Base-by-base conservation (phyloP, 2,888 invertebrate species). In the Aspidiotus destructor region DNA sequence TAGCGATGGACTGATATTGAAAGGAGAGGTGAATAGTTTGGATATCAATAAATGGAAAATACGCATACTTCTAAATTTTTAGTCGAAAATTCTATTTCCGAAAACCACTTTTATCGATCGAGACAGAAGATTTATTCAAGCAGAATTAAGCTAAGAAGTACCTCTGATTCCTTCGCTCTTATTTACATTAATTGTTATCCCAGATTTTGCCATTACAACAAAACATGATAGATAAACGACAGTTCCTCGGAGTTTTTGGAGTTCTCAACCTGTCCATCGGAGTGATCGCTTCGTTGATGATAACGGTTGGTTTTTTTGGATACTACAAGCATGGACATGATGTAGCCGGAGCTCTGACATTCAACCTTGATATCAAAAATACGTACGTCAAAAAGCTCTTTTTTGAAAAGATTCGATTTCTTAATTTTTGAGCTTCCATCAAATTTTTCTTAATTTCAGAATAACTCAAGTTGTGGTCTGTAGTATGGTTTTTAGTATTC, bases 131-230 rank as follows among this genome's bases (percentile, higher is more conserved):
- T 28, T 28, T 28, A 28, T 28, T 3, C 5, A 28, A 28, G 28
- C 28, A 28, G 28, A 28, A 28, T 28, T 28, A 28, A 28, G 28
- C 28, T 28, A 28, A 1, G 28, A 28, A 28, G 28, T 28, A 28
- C 5, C 28, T 28, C 2, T 5, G 28, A 28, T 5, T 28, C 28
- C 5, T 28, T 28, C 28, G 28, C 28, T 28, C 5, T 52, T 52
- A 13, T 52, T 52, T 52, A 28, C 5, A 3, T 28, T 3, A 3
- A 28, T 28, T 28, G 48, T n/a, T 48, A n/a, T 48, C 28, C 8
- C 76, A 92, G 91, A 87, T 96, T n/a, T 79, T 98, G 71, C 97
- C 97, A 0, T 78, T 98, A 73, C 91, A 95, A 79, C 93, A 92
- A 76, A 88, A 92, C 76, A 96, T 97, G 95, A 84, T 81, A 72